Conservation (phyloP, 2,113 vertebrate species). For the Phaethon lepturus region DNA sequence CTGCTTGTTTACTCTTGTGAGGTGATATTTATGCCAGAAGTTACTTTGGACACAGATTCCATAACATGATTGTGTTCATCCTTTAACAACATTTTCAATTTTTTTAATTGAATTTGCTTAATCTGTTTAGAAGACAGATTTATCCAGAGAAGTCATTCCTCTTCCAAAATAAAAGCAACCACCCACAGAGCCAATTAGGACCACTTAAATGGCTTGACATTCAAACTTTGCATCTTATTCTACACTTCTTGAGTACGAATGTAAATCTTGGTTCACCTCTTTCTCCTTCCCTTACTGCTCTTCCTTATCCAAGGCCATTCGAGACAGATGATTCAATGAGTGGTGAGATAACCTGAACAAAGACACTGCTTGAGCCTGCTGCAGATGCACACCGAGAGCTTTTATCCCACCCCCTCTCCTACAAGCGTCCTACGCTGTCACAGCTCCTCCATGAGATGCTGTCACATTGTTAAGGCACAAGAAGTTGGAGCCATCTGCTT, state of each 20-base stretch:
- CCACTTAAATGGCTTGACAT: neutral
- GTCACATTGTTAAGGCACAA: constrained; percentile 3
- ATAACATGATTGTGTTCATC: neutral
- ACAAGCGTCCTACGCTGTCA: constrained; percentile 14
- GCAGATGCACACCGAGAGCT: neutral
- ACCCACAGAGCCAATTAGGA: neutral
- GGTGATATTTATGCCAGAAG: neutral
- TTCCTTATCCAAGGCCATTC: neutral
- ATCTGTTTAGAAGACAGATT: neutral
- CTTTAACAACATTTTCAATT: neutral
- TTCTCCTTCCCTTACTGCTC: neutral
- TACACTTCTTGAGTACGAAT: neutral
- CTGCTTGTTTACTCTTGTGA: neutral
- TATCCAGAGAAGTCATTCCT: neutral
- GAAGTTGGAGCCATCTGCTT: constrained; percentile 38
- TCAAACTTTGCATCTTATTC: neutral
- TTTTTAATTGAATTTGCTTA: neutral
- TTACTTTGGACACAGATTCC: neutral
- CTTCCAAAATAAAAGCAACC: neutral
- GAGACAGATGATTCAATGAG: neutral
- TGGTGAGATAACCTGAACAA: neutral
- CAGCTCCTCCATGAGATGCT: neutral
- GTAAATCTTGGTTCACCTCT: neutral
- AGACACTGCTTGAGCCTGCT: neutral
- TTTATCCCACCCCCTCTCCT: neutral